These are phyloP conservation scores for Fregetta grallaria DNA, from an alignment of 2,113 vertebrate species.

Conservation along the genomic window DNA sequence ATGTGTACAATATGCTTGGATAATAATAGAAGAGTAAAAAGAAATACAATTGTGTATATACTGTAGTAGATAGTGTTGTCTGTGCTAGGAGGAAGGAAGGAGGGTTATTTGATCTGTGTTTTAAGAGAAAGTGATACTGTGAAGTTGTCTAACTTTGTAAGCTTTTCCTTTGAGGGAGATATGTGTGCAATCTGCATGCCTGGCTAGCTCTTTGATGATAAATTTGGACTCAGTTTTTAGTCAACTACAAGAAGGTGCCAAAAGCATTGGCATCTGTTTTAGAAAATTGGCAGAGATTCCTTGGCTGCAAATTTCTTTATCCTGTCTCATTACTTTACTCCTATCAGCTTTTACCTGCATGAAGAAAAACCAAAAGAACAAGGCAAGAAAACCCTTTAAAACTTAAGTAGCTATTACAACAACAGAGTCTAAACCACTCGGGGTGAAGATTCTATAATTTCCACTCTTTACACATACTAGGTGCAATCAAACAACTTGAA, in stretches of 20 bases:
- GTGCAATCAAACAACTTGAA: slow-evolving; percentile 55
- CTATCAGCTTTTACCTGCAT: slow-evolving; percentile 56
- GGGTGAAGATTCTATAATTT: slow-evolving; percentile 63
- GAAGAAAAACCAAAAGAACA: slow-evolving; percentile 58
- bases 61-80: slow-evolving; percentile 8
- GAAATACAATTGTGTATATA: background rate
- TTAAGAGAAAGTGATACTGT: slow-evolving; percentile 44
- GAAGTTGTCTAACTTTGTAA: slow-evolving; percentile 34
- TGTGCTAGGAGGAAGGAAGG: slow-evolving; percentile 36
- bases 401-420: slow-evolving; percentile 53
- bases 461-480: slow-evolving; percentile 36
- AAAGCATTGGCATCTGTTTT: slow-evolving; percentile 36
- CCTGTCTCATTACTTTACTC: slow-evolving; percentile 18
- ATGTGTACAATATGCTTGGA: background rate
- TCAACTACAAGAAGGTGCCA: slow-evolving; percentile 38
- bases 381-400: slow-evolving; percentile 65
- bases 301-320: slow-evolving; percentile 40
- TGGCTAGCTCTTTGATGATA: slow-evolving; percentile 68
- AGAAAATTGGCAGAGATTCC: slow-evolving; percentile 38
- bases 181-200: slow-evolving; percentile 60
- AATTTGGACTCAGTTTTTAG: slow-evolving; percentile 52
- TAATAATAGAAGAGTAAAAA: slow-evolving; percentile 15
- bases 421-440: slow-evolving; percentile 43
- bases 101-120: slow-evolving; percentile 52
- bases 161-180: slow-evolving; percentile 49